Percentiles rank a stretch among this genome's conserved stretches.
These are phyloP conservation scores for Drosophila biarmipes DNA, from an alignment of 1,140 invertebrate genomes.

Conservation along the genomic window DNA sequence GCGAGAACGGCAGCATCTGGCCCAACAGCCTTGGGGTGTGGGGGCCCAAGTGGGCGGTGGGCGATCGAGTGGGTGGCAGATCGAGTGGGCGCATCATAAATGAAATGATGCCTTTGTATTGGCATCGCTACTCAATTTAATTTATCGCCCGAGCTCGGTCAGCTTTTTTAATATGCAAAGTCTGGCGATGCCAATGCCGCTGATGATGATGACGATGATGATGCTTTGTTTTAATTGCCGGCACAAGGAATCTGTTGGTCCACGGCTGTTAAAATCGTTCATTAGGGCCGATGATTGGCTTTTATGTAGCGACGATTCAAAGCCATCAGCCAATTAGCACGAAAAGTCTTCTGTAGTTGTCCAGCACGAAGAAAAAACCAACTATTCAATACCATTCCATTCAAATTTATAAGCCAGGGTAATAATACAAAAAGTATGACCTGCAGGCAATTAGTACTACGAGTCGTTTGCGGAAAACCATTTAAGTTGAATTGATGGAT, in stretches of 20 bases:
- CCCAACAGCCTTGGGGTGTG: slow-evolving; percentile 20
- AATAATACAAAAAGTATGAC: background rate
- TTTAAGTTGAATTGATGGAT: background rate
- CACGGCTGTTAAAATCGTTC: slow-evolving; percentile 35
- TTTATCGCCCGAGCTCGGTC: slow-evolving; percentile 47
- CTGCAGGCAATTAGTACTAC: no score
- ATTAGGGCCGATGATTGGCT: slow-evolving; percentile 48
- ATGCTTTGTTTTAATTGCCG: slow-evolving; percentile 49
- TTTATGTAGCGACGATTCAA: slow-evolving; percentile 46
- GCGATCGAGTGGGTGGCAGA: slow-evolving; percentile 11
- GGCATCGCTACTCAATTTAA: slow-evolving; percentile 53
- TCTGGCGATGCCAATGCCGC: slow-evolving; percentile 13
- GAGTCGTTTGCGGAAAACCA: no score
- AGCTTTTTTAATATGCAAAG: slow-evolving; percentile 56
- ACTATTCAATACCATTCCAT: background rate
- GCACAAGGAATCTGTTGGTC: slow-evolving; percentile 33
- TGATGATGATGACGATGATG: slow-evolving; percentile 19
- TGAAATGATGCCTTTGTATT: slow-evolving; percentile 43
- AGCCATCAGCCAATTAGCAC: slow-evolving; percentile 41
- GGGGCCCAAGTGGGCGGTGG: background rate
- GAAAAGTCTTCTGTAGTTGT: slow-evolving; percentile 5
- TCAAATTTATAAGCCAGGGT: background rate
- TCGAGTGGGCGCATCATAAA: slow-evolving; percentile 34
- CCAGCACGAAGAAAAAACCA: background rate
- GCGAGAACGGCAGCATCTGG: slow-evolving; percentile 31